phyloP scores from a whole-genome alignment of 2,888 invertebrate species.

The Archips xylosteana region DNA sequence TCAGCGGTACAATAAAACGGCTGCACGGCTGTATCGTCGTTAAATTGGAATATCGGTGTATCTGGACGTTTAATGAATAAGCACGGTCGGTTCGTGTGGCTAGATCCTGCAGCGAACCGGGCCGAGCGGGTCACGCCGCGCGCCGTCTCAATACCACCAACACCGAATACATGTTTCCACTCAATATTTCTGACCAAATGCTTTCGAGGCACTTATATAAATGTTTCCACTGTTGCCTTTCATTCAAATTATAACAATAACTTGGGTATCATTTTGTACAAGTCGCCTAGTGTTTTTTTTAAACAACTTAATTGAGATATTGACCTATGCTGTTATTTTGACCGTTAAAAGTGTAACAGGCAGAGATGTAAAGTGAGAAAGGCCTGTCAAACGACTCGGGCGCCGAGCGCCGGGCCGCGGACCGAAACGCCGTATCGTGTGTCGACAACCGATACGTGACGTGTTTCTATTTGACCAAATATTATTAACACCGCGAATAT shows the following conservation, averaged over 20 bases:
- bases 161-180: slow-evolving; percentile 2
- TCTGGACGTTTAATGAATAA: slow-evolving; percentile 74
- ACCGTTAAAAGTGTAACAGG: slow-evolving; percentile 40
- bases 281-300: background rate
- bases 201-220: slow-evolving; percentile 1
- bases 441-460: slow-evolving; percentile 77
- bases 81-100: slow-evolving; percentile 62
- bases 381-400: slow-evolving; percentile 79
- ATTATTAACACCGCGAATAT: slow-evolving; percentile 56
- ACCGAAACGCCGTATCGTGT: slow-evolving; percentile 79
- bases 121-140: slow-evolving; percentile 80
- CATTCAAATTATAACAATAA: background rate
- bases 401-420: slow-evolving; percentile 76
- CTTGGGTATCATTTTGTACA: background rate
- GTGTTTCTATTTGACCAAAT: slow-evolving; percentile 70
- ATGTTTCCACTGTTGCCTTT: background rate
- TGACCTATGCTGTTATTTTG: slow-evolving; percentile 19
- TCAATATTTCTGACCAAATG: background rate
- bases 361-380: slow-evolving; percentile 78
- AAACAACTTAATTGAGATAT: background rate
- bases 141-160: slow-evolving; percentile 46
- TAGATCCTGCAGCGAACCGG: slow-evolving; percentile 79
- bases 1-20: slow-evolving; percentile 44
- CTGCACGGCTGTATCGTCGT: slow-evolving; percentile 43
- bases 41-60: slow-evolving; percentile 25